Conservation (phyloP, 1,140 invertebrate species). For the Drosophila auraria region DNA sequence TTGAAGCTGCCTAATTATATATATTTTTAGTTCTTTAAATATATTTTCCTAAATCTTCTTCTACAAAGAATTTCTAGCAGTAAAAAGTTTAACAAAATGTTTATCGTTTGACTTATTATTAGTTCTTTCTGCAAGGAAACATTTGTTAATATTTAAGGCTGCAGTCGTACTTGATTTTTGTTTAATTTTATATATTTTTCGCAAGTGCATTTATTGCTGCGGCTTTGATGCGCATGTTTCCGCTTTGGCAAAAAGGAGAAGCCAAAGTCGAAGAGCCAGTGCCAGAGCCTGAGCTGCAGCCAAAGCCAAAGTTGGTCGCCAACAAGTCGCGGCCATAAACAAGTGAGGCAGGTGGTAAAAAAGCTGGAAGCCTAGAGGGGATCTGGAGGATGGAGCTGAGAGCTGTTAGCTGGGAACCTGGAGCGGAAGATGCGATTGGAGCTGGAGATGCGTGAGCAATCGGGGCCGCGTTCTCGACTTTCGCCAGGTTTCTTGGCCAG, state of each 20-base stretch:
- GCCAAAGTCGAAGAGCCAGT: constrained; percentile 14
- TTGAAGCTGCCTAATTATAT: not conserved
- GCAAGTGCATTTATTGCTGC: constrained; percentile 5
- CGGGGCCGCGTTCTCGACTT: constrained; percentile 42
- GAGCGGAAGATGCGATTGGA: constrained; percentile 35
- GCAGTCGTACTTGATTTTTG: no score
- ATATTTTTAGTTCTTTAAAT: not conserved
- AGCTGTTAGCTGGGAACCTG: constrained; percentile 12
- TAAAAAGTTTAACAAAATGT: not conserved
- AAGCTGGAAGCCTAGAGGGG: not conserved
- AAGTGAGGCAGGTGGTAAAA: constrained; percentile 66
- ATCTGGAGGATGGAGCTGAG: constrained; percentile 3
- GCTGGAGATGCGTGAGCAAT: constrained; percentile 48
- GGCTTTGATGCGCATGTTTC: constrained; percentile 54
- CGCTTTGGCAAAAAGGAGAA: constrained; percentile 35
- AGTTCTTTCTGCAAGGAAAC: no score
- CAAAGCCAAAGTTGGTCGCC: constrained; percentile 50
- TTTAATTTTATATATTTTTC: constrained; percentile 2
- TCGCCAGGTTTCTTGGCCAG: constrained; percentile 33
- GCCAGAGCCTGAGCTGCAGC: constrained; percentile 5
- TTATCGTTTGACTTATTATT: not conserved
- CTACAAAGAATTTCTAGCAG: not conserved
- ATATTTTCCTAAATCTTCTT: no score
- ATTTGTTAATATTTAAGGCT: not conserved
- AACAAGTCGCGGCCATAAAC: constrained; percentile 59